Percentiles rank a stretch among this genome's conserved stretches.
These are phyloP conservation scores for Syngnathus acus DNA, from an alignment of 2,797 vertebrate species.

Conservation along the genomic window DNA sequence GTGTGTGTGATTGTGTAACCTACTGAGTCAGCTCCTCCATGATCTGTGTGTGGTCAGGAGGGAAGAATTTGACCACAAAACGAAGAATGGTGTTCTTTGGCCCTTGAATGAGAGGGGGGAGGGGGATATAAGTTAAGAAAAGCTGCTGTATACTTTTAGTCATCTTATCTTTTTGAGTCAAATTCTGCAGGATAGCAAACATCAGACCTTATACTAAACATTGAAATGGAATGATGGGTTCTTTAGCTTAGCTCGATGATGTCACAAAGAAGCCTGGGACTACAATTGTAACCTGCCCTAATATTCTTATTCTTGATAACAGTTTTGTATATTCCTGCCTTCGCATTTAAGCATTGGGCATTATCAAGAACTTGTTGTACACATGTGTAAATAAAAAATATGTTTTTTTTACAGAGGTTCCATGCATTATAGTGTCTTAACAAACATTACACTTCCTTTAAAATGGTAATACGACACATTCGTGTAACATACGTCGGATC, in stretches of 20 bases:
- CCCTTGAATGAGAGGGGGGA: constrained; percentile 61
- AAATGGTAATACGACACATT: neutral
- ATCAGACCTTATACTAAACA: neutral
- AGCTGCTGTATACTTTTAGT: neutral
- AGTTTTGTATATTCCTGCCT: no score
- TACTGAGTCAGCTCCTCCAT: constrained; percentile 95
- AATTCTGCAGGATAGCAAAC: no score
- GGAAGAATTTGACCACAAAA: constrained; percentile 98
- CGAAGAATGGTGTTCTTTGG: constrained; percentile 89
- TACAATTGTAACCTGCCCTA: neutral
- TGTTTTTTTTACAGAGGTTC: no score
- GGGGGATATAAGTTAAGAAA: neutral
- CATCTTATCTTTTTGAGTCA: neutral
- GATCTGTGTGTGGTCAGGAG: constrained; percentile 89
- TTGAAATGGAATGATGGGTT: neutral
- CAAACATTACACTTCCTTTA: no score
- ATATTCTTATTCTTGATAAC: no score
- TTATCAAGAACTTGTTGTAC: no score
- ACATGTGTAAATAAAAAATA: no score
- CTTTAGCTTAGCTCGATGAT: neutral
- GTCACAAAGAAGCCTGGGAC: neutral
- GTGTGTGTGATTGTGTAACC: constrained; percentile 29
- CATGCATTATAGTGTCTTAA: no score
- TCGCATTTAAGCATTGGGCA: no score
- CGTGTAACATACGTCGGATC: constrained; percentile 79